Conservation (phyloP, 2,113 vertebrate species). For the Hepsetus odoe region DNA sequence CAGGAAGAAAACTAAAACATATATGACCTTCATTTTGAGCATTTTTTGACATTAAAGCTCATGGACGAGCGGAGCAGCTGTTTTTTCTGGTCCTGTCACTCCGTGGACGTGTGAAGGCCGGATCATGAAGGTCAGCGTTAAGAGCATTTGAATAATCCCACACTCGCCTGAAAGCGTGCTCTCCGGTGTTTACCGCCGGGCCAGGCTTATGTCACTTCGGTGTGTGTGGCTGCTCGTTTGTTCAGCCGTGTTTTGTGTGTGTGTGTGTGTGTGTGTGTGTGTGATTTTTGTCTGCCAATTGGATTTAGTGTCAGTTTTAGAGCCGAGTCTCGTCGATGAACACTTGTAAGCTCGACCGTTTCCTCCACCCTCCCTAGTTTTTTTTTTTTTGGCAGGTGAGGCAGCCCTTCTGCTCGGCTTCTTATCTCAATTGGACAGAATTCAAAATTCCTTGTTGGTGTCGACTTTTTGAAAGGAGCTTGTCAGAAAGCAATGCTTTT, state of each 20-base stretch:
- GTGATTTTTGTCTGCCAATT: constrained; percentile 70
- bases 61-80: no score
- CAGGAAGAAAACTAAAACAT: no score
- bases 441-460: constrained; percentile 69
- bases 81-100: no score
- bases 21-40: no score
- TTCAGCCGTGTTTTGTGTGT: constrained; percentile 65
- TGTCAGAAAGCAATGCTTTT: constrained; percentile 50
- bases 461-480: constrained; percentile 61
- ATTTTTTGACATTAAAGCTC: no score
- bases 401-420: constrained; percentile 66
- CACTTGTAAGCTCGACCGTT: constrained; percentile 68
- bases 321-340: constrained; percentile 63
- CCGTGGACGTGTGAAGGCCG: no score
- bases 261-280: constrained; percentile 58
- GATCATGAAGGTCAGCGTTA: constrained; percentile 64
- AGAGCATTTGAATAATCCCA: constrained; percentile 58
- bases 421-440: constrained; percentile 76
- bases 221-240: constrained; percentile 57
- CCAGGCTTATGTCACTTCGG: constrained; percentile 59
- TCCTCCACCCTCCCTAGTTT: constrained; percentile 53
- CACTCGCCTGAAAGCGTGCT: constrained; percentile 24
- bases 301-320: constrained; percentile 72
- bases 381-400: constrained; percentile 69
- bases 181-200: constrained; percentile 39